Evolutionary conservation across 1,140 invertebrate species (phyloP), one percentile per base, ranked within the genome.

Genomic region (Micrasema minimum): DNA sequence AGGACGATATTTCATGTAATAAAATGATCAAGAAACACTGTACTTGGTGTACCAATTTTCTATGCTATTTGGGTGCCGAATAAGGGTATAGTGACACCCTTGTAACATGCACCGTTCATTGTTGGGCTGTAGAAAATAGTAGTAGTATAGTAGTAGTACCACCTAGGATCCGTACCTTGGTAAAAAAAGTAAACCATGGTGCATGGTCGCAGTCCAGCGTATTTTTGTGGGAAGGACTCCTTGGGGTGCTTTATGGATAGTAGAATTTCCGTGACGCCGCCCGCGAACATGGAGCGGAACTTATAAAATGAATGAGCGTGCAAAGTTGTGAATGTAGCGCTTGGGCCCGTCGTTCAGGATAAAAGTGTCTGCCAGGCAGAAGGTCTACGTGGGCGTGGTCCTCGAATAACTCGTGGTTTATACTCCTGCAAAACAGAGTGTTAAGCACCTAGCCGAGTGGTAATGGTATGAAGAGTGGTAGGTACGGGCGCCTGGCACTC

Each of bases 321-420:
- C 97, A 90, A n/a, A n/a, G 78, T 96, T 96, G 85, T 99, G 98
- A 57, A 96, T 97, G 82, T 98, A 99, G 92, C 96, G 87, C 86
- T 99, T 99, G 75, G 96, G 95, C 83, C 97, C 96, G 87, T 98
- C 96, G 88, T 99, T n/a, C n/a, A n/a, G n/a, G n/a, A n/a, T n/a
- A n/a, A n/a, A n/a, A n/a, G n/a, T n/a, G n/a, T n/a, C n/a, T n/a
- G n/a, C 97, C 84, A 98, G 88, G 86, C 95, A 98, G 84, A 99
- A 98, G 45, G 96, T 92, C 73, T 99, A 90, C 10, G 96, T 99
- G 67, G 99, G 86, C 50, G 93, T 95, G 69, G 97, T 99, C 97
- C 86, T 99, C 97, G 85, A 99, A 99, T 86, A 99, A 99, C 84
- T 99, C 97, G 69, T 94, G 98, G 76, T 95, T 99, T 96, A 86